Conservation (phyloP, 30 jellyfish, hydroid and myxozoan genomes). For the Chironex yamaguchii region DNA sequence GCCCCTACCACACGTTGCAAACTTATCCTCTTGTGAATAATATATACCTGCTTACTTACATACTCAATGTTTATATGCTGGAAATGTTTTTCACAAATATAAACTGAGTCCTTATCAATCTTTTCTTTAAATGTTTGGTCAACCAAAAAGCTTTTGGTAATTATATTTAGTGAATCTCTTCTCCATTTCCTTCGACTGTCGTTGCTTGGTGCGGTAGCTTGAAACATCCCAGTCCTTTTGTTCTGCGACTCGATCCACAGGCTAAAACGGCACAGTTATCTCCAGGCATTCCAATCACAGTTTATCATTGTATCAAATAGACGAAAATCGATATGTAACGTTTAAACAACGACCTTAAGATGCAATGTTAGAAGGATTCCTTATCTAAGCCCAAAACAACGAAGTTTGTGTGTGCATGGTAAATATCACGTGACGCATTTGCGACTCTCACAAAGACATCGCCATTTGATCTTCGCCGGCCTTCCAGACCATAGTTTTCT, state of each 20-base stretch:
- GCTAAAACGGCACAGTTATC: constrained; percentile 53
- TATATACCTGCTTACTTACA: not conserved
- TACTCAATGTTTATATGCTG: constrained; percentile 23
- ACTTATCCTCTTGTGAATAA: no score
- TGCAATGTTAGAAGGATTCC: not conserved
- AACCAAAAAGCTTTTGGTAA: not conserved
- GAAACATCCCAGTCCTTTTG: constrained; percentile 50
- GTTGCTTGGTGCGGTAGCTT: constrained; percentile 45
- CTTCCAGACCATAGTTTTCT: constrained; percentile 61
- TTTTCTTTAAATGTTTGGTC: constrained; percentile 20
- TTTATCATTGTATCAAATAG: not conserved
- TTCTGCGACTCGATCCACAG: constrained; percentile 63
- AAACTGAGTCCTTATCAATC: constrained; percentile 43
- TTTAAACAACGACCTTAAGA: not conserved
- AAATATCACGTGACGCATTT: constrained; percentile 21
- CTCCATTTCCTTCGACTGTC: constrained; percentile 45
- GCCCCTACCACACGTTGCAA: no score
- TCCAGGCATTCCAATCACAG: constrained; percentile 7
- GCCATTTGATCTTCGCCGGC: constrained; percentile 51
- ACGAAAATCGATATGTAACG: no score
- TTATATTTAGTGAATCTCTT: constrained; percentile 12
- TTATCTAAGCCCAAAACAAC: not conserved
- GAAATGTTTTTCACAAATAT: constrained; percentile 39
- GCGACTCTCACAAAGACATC: constrained; percentile 41
- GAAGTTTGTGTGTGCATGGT: constrained; percentile 25